A percentile compares a stretch with the other conserved stretches of the same genome.
Evolutionary conservation across 2,797 vertebrate genomes (phyloP).

Genomic region (Halcyon smyrnensis): DNA sequence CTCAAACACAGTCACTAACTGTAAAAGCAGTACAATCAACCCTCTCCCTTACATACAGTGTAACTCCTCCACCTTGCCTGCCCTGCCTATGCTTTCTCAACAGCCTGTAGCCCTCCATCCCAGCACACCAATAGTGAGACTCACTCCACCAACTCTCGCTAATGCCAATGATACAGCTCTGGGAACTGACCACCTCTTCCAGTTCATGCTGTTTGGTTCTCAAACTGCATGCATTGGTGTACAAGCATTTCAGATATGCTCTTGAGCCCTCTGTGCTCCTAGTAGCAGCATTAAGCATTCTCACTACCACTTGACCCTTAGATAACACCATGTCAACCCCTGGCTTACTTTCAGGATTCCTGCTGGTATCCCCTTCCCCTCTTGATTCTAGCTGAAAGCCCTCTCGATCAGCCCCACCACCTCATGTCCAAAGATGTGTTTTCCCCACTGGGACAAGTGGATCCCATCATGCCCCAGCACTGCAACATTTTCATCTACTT

Average conservation of each 20-base stretch:
- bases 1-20: background rate
- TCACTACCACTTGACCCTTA: background rate
- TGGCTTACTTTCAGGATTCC: background rate
- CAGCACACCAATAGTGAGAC: background rate
- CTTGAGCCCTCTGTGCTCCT: background rate
- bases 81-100: background rate
- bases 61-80: too few relatives aligned
- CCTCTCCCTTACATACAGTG: background rate
- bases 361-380: background rate
- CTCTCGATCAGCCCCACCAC: background rate
- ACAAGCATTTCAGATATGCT: background rate
- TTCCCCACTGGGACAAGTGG: background rate
- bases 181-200: background rate
- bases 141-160: background rate
- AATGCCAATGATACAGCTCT: background rate
- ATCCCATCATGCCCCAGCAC: background rate
- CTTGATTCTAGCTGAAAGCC: background rate
- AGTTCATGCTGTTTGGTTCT: background rate
- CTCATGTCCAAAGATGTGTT: rapidly evolving
- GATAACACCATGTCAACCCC: background rate
- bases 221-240: background rate
- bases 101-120: background rate
- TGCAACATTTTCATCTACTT: background rate
- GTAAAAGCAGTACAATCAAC: background rate
- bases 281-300: background rate